phyloP scores from a whole-genome alignment of 1,140 invertebrate species.

The Pristionchus pacificus region DNA sequence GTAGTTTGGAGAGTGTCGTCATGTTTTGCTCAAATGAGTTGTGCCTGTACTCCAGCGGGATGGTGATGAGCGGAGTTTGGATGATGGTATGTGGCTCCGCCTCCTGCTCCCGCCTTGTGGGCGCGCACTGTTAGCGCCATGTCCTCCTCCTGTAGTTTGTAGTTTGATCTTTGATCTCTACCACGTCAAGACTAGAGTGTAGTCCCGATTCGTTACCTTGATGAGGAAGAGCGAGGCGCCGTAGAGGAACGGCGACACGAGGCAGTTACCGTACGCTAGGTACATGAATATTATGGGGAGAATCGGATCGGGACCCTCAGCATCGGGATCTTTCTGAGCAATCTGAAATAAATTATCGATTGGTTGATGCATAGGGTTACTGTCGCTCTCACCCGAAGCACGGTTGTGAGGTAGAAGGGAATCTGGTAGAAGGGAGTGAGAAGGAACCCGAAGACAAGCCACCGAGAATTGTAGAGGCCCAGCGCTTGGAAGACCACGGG shows the following conservation, averaged over 20 bases:
- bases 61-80: conserved; percentile 37
- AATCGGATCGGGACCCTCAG: conserved; percentile 5
- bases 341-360: not conserved
- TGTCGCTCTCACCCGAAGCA: conserved; percentile 29
- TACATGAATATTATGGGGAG: conserved; percentile 46
- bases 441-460: conserved; percentile 54
- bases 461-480: conserved; percentile 55
- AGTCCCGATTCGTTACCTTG: conserved; percentile 36
- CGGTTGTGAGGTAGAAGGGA: conserved; percentile 50
- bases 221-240: conserved; percentile 53
- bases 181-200: not conserved
- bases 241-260: conserved; percentile 53
- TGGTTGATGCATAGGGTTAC: conserved; percentile 1
- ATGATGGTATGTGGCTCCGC: conserved; percentile 34
- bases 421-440: conserved; percentile 54
- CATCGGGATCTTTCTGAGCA: too few relatives aligned
- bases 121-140: conserved; percentile 56
- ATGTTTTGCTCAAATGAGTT: too few relatives aligned
- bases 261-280: conserved; percentile 44
- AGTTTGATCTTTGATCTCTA: too few relatives aligned
- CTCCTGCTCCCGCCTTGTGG: conserved; percentile 39
- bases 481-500: conserved; percentile 56
- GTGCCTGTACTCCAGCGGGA: conserved; percentile 30
- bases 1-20: too few relatives aligned
- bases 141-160: conserved; percentile 42